Percentiles rank a stretch among this genome's conserved stretches.
phyloP scores from a whole-genome alignment of 1,140 invertebrate genomes.

The Acromyrmex heyeri region DNA sequence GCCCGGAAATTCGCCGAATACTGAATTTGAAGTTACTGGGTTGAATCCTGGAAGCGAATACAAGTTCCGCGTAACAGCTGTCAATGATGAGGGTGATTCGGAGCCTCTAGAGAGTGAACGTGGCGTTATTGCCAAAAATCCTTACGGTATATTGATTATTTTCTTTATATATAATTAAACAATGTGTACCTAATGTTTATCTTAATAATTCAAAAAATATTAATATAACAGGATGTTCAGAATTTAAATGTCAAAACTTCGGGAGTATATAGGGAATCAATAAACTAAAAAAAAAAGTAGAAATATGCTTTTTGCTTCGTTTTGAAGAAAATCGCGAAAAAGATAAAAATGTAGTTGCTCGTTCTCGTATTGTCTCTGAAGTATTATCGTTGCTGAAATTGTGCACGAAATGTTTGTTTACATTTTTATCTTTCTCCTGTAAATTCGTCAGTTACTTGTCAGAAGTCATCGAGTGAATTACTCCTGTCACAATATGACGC shows the following conservation, averaged over 20 bases:
- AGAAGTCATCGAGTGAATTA: no score
- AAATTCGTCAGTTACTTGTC: no score
- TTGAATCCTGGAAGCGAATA: constrained; percentile 97
- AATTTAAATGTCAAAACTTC: no score
- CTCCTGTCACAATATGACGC: no score
- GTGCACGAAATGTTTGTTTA: no score
- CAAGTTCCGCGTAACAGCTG: constrained; percentile 97
- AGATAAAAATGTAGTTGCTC: no score
- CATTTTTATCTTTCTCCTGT: no score
- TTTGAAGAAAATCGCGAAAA: no score
- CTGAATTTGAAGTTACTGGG: constrained; percentile 95
- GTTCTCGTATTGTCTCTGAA: no score
- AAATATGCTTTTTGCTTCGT: no score
- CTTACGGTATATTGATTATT: constrained; percentile 92
- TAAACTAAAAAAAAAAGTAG: background rate
- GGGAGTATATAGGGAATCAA: no score
- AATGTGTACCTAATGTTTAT: background rate
- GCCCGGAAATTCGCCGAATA: constrained; percentile 91
- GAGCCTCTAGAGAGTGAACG: constrained; percentile 95
- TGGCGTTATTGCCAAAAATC: constrained; percentile 97
- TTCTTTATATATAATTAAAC: background rate
- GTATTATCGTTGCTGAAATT: no score
- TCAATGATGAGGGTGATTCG: constrained; percentile 98
- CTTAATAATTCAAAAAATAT: constrained; percentile 29
- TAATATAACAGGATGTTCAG: background rate